phyloP scores from a whole-genome alignment of 64 coral and sea anemone genomes.

The Stichodactyla mertensii region DNA sequence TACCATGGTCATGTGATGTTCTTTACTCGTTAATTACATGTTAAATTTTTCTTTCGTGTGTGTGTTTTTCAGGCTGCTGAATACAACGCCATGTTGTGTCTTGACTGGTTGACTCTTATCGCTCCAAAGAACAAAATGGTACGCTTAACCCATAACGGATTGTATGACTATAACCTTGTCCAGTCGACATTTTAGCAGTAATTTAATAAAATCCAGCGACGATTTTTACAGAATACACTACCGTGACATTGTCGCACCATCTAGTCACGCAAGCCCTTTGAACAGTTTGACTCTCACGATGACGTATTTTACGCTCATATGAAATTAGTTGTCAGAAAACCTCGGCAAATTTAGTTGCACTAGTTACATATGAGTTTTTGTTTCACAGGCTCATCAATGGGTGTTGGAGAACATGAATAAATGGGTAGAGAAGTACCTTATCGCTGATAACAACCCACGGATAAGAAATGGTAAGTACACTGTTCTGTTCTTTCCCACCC shows the following conservation, averaged over 20 bases:
- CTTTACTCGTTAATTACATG: too few relatives aligned
- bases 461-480: slow-evolving; percentile 78
- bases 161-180: too few relatives aligned
- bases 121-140: slow-evolving; percentile 92
- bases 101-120: slow-evolving; percentile 88
- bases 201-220: too few relatives aligned
- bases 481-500: not conserved
- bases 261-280: too few relatives aligned
- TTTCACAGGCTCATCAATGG: slow-evolving; percentile 84
- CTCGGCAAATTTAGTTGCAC: too few relatives aligned
- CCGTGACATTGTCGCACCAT: too few relatives aligned
- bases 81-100: slow-evolving; percentile 83
- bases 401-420: slow-evolving; percentile 90
- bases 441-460: slow-evolving; percentile 88
- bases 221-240: too few relatives aligned
- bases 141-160: not conserved
- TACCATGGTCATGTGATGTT: too few relatives aligned
- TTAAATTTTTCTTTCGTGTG: not conserved
- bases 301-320: too few relatives aligned
- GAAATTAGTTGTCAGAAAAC: too few relatives aligned
- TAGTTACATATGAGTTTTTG: not conserved
- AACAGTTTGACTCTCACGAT: too few relatives aligned
- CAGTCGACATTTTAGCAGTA: too few relatives aligned
- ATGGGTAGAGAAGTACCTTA: slow-evolving; percentile 93
- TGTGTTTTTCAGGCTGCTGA: slow-evolving; percentile 68